Conservation (phyloP, 1,140 invertebrate species). For the Melanaphis sacchari region DNA sequence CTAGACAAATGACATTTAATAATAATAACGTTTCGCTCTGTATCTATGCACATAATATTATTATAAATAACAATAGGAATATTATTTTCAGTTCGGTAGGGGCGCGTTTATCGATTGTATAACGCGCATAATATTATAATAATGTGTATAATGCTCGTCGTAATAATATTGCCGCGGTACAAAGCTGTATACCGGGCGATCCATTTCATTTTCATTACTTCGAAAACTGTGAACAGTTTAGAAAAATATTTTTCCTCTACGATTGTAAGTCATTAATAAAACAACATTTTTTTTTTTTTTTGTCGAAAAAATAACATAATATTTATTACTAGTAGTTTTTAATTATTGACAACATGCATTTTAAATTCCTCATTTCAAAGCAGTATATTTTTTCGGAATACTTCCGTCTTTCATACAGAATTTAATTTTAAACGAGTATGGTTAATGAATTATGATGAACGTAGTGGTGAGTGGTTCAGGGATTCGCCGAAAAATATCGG, state of each 20-base stretch:
- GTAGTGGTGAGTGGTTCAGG: no score
- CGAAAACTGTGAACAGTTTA: background rate
- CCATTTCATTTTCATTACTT: background rate
- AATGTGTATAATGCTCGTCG: background rate
- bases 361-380: no score
- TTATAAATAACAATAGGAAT: slow-evolving; percentile 16
- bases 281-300: background rate
- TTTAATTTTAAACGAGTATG: background rate
- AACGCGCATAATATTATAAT: slow-evolving; percentile 14
- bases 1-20: background rate
- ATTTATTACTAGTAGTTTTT: no score
- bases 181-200: background rate
- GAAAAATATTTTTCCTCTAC: background rate
- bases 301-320: no score
- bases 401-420: background rate
- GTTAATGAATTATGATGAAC: background rate
- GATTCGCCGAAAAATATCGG: no score
- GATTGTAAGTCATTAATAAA: background rate
- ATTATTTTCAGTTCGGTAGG: slow-evolving; percentile 1
- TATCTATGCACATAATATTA: slow-evolving; percentile 1
- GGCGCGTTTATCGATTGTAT: slow-evolving; percentile 10
- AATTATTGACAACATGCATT: no score
- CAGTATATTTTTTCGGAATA: no score
- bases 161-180: background rate
- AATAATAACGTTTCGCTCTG: background rate